phyloP scores from a whole-genome alignment of 1,140 invertebrate species.

The Paracyclopina nana region DNA sequence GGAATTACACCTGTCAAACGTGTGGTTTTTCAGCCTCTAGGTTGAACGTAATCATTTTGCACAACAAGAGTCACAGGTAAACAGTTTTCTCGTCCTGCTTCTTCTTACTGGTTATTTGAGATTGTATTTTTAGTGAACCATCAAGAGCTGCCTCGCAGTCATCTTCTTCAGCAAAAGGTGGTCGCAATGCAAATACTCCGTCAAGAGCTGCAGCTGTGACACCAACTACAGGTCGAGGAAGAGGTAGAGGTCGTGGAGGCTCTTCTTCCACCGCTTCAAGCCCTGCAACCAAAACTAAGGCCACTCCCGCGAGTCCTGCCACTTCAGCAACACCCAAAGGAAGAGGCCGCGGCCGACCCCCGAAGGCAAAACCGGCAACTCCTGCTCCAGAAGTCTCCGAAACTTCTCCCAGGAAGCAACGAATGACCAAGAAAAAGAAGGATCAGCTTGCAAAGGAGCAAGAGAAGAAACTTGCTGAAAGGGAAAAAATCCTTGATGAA shows the following conservation, averaged over 20 bases:
- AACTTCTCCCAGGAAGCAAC: background rate
- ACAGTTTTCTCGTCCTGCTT: too few species aligned
- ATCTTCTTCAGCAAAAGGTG: too few species aligned
- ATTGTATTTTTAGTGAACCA: too few species aligned
- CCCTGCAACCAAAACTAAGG: too few species aligned
- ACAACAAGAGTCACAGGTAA: slow-evolving; percentile 8
- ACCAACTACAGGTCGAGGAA: too few species aligned
- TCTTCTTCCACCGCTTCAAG: too few species aligned
- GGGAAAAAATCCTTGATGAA: slow-evolving; percentile 10
- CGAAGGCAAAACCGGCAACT: background rate
- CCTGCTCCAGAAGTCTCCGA: background rate
- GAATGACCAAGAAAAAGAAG: slow-evolving; percentile 8
- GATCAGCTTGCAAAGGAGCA: slow-evolving; percentile 3
- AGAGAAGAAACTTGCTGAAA: background rate
- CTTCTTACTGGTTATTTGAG: too few species aligned
- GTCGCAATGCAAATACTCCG: too few species aligned
- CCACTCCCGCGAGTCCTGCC: background rate
- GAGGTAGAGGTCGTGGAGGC: too few species aligned
- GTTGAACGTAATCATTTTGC: slow-evolving; percentile 14
- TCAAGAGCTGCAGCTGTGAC: too few species aligned
- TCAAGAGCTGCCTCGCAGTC: too few species aligned
- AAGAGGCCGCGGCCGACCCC: background rate
- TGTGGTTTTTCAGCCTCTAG: slow-evolving; percentile 13
- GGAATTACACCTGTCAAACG: slow-evolving; percentile 14
- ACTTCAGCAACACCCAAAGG: background rate